These are phyloP conservation scores for Ypsolopha sequella DNA, from an alignment of 2,888 invertebrate species.

Conservation along the genomic window DNA sequence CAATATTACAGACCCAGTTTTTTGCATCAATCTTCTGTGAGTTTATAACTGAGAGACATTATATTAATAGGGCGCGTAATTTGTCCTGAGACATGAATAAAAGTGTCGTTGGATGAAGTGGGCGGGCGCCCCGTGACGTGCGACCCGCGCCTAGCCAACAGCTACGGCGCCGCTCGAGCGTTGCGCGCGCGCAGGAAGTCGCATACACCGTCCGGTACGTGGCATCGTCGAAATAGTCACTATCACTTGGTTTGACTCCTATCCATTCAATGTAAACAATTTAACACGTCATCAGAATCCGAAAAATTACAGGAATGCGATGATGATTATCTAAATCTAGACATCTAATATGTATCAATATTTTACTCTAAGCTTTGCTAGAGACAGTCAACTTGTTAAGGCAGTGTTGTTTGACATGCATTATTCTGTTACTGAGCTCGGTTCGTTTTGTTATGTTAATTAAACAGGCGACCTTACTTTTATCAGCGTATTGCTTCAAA, in stretches of 20 bases:
- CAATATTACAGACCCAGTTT: background rate
- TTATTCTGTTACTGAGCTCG: no score
- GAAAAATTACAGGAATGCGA: no score
- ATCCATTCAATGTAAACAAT: constrained; percentile 38
- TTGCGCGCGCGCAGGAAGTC: constrained; percentile 38
- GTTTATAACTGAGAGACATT: background rate
- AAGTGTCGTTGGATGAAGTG: constrained; percentile 13
- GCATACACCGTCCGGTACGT: constrained; percentile 31
- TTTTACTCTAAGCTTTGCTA: no score
- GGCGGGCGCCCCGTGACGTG: constrained; percentile 9
- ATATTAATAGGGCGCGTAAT: constrained; percentile 34
- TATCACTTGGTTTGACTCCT: constrained; percentile 39
- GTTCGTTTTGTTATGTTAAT: no score
- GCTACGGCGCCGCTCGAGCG: constrained; percentile 13
- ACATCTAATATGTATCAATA: no score
- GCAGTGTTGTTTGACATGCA: no score
- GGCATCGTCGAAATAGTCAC: constrained; percentile 53
- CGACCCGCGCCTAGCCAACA: background rate
- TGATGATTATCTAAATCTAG: constrained; percentile 2
- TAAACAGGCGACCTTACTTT: no score
- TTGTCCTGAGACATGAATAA: constrained; percentile 36
- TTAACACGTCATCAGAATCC: constrained; percentile 19
- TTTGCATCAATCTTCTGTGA: constrained; percentile 4
- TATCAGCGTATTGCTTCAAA: no score
- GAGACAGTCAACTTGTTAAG: no score